A percentile compares a stretch with the other conserved stretches of the same genome.
phyloP scores from a whole-genome alignment of 2,888 invertebrate genomes.

The Camptogramma bilineatum region DNA sequence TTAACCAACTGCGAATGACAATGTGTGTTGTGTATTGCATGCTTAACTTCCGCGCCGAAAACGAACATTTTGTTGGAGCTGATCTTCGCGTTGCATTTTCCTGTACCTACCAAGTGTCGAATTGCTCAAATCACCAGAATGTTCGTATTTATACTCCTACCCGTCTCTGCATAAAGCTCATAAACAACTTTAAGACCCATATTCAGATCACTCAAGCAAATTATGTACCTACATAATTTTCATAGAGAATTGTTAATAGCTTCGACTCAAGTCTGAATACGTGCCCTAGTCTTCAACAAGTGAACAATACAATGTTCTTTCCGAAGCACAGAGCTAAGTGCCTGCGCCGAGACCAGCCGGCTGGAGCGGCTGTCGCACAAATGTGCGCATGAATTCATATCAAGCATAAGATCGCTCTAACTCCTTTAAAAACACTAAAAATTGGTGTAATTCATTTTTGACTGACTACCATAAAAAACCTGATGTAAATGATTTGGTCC shows the following conservation, averaged over 20 bases:
- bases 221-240: neutral
- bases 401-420: too few relatives aligned
- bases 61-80: conserved; percentile 1
- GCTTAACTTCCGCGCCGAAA: neutral
- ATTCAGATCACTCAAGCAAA: neutral
- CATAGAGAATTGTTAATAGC: too few relatives aligned
- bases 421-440: too few relatives aligned
- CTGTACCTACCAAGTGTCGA: neutral
- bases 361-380: too few relatives aligned
- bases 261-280: too few relatives aligned
- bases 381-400: too few relatives aligned
- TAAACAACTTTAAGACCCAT: neutral
- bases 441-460: too few relatives aligned
- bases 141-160: conserved; percentile 1
- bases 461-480: too few relatives aligned
- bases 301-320: neutral
- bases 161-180: conserved; percentile 8
- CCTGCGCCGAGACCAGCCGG: neutral
- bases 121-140: conserved; percentile 14
- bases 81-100: neutral
- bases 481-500: neutral
- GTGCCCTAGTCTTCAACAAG: neutral
- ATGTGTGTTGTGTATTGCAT: neutral
- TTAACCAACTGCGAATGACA: conserved; percentile 42
- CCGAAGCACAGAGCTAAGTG: neutral